Conservation (phyloP, 2,797 vertebrate species). For the Hozukius guyotensis region DNA sequence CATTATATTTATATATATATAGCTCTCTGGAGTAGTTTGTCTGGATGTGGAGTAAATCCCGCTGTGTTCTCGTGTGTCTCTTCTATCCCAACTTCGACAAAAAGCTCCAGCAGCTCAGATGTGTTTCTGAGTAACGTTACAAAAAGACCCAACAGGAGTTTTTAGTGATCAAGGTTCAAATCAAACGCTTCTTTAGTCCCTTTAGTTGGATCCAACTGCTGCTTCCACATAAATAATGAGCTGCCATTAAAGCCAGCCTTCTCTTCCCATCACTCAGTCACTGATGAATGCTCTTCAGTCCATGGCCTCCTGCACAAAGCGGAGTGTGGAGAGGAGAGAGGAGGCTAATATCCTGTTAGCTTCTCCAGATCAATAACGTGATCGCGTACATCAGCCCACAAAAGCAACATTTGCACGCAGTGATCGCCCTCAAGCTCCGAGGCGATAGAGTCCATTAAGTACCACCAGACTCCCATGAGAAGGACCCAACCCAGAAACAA, state of each 20-base stretch:
- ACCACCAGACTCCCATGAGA: conserved; percentile 44
- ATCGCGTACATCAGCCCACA: conserved; percentile 49
- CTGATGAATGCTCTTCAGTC: conserved; percentile 60
- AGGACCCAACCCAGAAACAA: neutral
- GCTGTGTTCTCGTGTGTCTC: conserved; percentile 30
- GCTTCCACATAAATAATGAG: conserved; percentile 65
- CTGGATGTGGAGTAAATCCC: conserved; percentile 24
- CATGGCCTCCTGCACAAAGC: conserved; percentile 84
- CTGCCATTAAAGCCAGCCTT: conserved; percentile 67
- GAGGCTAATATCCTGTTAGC: conserved; percentile 80
- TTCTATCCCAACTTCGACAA: conserved; percentile 54
- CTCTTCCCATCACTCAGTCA: conserved; percentile 51
- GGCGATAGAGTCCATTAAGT: conserved; percentile 5
- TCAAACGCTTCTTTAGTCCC: conserved; percentile 2
- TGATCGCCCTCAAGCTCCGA: conserved; percentile 34
- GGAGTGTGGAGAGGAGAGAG: conserved; percentile 58
- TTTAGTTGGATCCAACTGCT: conserved; percentile 45
- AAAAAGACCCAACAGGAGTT: neutral
- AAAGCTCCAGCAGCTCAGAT: conserved; percentile 45
- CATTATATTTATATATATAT: conserved; percentile 77
- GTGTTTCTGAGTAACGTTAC: conserved; percentile 60
- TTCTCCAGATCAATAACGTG: conserved; percentile 71
- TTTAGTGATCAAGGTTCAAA: conserved; percentile 8
- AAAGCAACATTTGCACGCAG: conserved; percentile 55
- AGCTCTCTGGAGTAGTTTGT: neutral